Evolutionary conservation across 2,888 invertebrate species (phyloP).

Genomic region (Cataglyphis altisquamis): DNA sequence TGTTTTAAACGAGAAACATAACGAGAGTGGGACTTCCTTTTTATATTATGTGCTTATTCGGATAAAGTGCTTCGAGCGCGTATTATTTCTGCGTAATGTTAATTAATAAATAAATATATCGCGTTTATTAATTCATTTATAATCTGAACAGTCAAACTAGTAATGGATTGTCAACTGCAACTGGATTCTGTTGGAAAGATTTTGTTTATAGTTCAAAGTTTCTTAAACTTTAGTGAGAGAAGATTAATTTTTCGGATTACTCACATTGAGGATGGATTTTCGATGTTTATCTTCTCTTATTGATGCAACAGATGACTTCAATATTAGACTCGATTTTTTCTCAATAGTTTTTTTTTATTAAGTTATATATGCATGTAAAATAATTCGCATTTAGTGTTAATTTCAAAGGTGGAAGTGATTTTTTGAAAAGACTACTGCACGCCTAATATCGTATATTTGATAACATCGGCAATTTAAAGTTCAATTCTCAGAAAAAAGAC

Average conservation of each 20-base stretch:
- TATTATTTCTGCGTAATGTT: conserved; percentile 50
- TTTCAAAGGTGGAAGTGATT: conserved; percentile 49
- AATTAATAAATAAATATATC: conserved; percentile 30
- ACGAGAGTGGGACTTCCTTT: conserved; percentile 51
- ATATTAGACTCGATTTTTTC: conserved; percentile 42
- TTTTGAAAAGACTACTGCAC: conserved; percentile 32
- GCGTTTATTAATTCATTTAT: conserved; percentile 57
- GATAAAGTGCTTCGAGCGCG: conserved; percentile 61
- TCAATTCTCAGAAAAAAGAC: conserved; percentile 8
- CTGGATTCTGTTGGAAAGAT: conserved; percentile 58
- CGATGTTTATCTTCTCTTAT: conserved; percentile 22
- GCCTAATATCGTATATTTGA: not conserved
- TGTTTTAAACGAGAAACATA: conserved; percentile 50
- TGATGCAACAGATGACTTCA: not conserved
- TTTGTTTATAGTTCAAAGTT: conserved; percentile 51
- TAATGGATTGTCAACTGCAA: conserved; percentile 73
- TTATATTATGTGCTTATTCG: conserved; percentile 55
- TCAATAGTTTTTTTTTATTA: not conserved
- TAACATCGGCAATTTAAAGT: conserved; percentile 28
- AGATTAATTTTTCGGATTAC: conserved; percentile 40
- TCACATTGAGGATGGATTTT: conserved; percentile 26
- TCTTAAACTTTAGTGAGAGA: conserved; percentile 31
- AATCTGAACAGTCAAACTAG: conserved; percentile 61
- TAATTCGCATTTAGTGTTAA: conserved; percentile 39
- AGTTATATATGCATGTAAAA: not conserved